Evolutionary conservation across 2,797 vertebrate genomes (phyloP).

Genomic region (Sebastiscus tertius): DNA sequence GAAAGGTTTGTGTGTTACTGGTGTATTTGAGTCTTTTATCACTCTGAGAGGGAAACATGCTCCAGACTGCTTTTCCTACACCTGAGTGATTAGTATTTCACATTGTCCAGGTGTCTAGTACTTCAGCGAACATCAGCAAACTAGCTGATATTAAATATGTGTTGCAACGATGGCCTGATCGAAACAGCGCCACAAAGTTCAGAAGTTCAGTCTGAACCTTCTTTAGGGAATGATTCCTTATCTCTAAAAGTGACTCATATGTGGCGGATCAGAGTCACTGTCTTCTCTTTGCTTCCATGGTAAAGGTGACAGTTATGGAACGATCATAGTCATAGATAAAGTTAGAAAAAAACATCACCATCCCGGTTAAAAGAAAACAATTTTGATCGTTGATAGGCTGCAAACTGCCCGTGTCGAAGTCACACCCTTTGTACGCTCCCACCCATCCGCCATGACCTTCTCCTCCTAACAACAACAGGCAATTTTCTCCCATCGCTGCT

Average conservation of each 20-base stretch:
- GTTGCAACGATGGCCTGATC: neutral
- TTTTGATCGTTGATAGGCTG: neutral
- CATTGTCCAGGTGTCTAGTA: neutral
- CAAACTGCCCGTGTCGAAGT: neutral
- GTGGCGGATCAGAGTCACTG: neutral
- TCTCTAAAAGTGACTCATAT: neutral
- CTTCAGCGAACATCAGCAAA: too few species aligned
- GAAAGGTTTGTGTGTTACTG: neutral
- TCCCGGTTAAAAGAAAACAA: neutral
- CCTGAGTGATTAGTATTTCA: neutral
- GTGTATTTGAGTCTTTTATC: too few species aligned
- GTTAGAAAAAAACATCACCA: neutral
- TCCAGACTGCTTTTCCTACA: too few species aligned
- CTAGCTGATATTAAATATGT: neutral
- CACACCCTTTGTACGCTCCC: neutral
- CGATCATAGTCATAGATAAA: neutral
- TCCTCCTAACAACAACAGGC: slow-evolving; percentile 1
- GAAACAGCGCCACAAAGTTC: neutral
- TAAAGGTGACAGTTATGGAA: neutral
- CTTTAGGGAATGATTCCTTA: neutral
- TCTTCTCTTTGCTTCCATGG: neutral
- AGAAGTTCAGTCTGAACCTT: neutral
- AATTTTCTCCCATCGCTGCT: neutral
- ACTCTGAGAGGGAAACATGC: too few species aligned
- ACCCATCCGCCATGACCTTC: neutral